A percentile compares a stretch with the other conserved stretches of the same genome.
Evolutionary conservation across 2,888 invertebrate species (phyloP).

Genomic region (Hetaerina titia): DNA sequence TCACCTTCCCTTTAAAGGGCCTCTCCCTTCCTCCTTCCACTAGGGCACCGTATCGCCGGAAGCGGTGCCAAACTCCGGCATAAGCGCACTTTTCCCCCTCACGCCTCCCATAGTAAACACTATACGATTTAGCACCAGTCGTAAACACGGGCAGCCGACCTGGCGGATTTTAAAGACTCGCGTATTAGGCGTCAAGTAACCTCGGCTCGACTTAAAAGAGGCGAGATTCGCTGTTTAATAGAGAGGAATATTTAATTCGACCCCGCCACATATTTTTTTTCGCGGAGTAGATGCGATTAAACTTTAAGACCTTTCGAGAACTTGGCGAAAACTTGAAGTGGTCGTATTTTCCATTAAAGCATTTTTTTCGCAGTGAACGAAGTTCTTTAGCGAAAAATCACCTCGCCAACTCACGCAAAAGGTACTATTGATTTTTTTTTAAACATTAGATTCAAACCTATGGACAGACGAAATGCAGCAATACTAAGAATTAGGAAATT

Average conservation of each 20-base stretch:
- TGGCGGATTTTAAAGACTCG: constrained; percentile 51
- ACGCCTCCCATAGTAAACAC: constrained; percentile 51
- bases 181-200: constrained; percentile 36
- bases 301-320: constrained; percentile 21
- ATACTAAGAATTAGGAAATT: neutral
- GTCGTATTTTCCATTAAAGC: constrained; percentile 19
- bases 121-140: constrained; percentile 39
- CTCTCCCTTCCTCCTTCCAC: neutral
- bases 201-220: constrained; percentile 34
- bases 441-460: neutral
- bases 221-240: constrained; percentile 38
- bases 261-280: constrained; percentile 23
- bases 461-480: neutral
- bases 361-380: neutral
- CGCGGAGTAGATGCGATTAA: constrained; percentile 35
- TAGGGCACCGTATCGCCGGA: constrained; percentile 17
- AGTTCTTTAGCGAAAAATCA: neutral
- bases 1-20: constrained; percentile 14
- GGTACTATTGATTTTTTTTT: neutral
- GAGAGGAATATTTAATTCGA: constrained; percentile 35
- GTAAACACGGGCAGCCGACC: constrained; percentile 51
- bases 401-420: neutral
- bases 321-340: constrained; percentile 35
- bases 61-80: constrained; percentile 33
- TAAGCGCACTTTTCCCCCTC: constrained; percentile 52